phyloP scores from a whole-genome alignment of 2,113 vertebrate species.

The Chaenogobius annularis region DNA sequence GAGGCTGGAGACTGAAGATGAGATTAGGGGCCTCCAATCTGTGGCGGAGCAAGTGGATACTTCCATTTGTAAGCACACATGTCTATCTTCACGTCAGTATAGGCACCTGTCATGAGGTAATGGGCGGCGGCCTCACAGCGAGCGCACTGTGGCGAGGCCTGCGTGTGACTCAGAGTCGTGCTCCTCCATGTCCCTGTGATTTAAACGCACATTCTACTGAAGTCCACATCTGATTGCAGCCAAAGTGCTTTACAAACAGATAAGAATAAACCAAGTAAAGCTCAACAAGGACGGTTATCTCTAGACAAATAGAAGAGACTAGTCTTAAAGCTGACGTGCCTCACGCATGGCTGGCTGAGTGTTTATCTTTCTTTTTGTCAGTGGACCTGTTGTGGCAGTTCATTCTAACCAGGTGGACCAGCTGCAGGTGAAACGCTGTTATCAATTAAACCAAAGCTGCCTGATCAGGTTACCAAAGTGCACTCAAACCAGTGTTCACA shows the following conservation, averaged over 20 bases:
- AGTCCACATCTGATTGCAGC: background rate
- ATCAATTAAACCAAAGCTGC: slow-evolving; percentile 11
- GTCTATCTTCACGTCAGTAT: background rate
- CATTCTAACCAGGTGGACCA: slow-evolving; percentile 43
- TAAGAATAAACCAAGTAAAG: background rate
- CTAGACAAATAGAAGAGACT: slow-evolving; percentile 12
- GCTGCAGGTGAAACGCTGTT: slow-evolving; percentile 28
- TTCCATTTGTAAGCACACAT: slow-evolving; percentile 81
- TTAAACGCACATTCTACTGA: background rate
- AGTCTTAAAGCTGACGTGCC: slow-evolving; percentile 10
- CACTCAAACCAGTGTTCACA: slow-evolving; percentile 6
- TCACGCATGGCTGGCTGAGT: slow-evolving; percentile 21
- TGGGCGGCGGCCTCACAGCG: too few species aligned
- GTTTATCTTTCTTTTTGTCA: slow-evolving; percentile 25
- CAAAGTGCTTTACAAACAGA: slow-evolving; percentile 9
- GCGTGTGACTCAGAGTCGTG: too few species aligned
- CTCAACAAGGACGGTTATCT: slow-evolving; percentile 8
- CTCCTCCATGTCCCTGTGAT: background rate
- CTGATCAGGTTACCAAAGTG: rapidly evolving
- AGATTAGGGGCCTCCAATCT: slow-evolving; percentile 73
- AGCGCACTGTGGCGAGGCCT: too few species aligned
- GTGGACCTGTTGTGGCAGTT: slow-evolving; percentile 40
- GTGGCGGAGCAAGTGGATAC: slow-evolving; percentile 86
- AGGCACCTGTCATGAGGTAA: background rate
- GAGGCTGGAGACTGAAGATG: slow-evolving; percentile 69